Conservation (phyloP, 2,113 vertebrate genomes). For the Mormyrus iriodes region DNA sequence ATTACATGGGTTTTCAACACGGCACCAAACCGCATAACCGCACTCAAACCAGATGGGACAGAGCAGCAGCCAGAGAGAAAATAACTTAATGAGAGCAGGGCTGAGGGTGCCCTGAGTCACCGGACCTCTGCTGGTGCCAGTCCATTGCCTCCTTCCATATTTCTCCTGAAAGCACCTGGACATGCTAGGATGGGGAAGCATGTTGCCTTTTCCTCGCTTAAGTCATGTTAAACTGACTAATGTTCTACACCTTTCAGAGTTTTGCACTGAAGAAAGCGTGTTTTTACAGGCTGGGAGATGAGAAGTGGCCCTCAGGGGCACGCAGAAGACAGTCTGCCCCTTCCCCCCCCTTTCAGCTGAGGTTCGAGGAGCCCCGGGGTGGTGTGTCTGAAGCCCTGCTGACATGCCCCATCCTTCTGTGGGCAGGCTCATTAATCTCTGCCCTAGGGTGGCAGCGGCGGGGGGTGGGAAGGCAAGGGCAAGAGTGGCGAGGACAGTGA, state of each 20-base stretch:
- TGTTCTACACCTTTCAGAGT: conserved; percentile 12
- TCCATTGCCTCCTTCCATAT: background rate
- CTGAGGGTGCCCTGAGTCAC: conserved; percentile 18
- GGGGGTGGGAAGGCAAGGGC: background rate
- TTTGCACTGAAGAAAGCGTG: conserved; percentile 39
- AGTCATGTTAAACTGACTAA: background rate
- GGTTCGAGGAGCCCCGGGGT: conserved; percentile 32
- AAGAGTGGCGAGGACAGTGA: background rate
- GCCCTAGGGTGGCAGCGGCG: background rate
- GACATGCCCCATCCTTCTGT: conserved; percentile 22
- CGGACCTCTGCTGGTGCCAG: background rate
- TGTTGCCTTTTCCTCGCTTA: conserved; percentile 29
- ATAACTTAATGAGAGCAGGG: conserved; percentile 34
- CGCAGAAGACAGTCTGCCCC: conserved; percentile 39
- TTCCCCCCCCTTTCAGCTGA: conserved; percentile 31
- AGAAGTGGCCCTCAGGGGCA: conserved; percentile 41
- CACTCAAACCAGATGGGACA: conserved; percentile 46
- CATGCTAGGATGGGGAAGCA: conserved; percentile 35
- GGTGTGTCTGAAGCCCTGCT: conserved; percentile 36
- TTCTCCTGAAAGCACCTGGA: background rate
- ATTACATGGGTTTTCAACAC: conserved; percentile 50
- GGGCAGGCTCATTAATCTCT: conserved; percentile 32
- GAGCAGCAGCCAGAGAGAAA: conserved; percentile 38
- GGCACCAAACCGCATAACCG: conserved; percentile 40
- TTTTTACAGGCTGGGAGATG: conserved; percentile 45